phyloP scores from a whole-genome alignment of 2,888 invertebrate genomes.

The Cheilosia pagana region DNA sequence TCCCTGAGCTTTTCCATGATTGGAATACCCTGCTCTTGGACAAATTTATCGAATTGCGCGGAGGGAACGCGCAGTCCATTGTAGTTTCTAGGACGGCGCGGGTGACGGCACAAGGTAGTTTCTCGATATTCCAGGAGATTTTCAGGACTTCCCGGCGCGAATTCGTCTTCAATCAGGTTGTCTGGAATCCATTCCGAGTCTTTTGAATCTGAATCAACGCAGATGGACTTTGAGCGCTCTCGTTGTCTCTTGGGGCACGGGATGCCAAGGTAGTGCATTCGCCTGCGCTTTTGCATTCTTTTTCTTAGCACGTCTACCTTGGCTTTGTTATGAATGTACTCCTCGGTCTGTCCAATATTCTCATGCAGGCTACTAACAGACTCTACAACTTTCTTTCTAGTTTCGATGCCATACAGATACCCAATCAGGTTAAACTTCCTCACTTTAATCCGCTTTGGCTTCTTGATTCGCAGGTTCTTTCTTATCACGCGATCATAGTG shows the following conservation, averaged over 20 bases:
- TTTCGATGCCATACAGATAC: conserved; percentile 76
- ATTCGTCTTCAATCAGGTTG: conserved; percentile 11
- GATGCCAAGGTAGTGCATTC: conserved; percentile 73
- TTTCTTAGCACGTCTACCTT: conserved; percentile 75
- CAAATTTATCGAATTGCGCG: conserved; percentile 77
- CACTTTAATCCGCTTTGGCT: conserved; percentile 79
- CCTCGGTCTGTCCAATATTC: conserved; percentile 74
- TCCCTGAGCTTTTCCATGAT: conserved; percentile 77
- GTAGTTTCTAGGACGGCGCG: conserved; percentile 79
- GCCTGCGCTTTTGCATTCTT: conserved; percentile 58
- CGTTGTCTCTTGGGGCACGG: conserved; percentile 18
- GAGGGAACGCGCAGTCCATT: conserved; percentile 77
- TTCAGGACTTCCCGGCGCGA: conserved; percentile 44
- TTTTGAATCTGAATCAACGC: conserved; percentile 38
- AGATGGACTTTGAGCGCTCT: not conserved
- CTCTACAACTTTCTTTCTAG: not conserved
- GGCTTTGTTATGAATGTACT: conserved; percentile 78
- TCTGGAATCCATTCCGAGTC: conserved; percentile 81
- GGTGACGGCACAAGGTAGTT: conserved; percentile 80
- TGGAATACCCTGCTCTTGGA: conserved; percentile 76
- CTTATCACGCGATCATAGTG: conserved; percentile 79
- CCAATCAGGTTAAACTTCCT: conserved; percentile 82
- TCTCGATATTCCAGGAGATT: conserved; percentile 79
- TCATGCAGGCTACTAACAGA: not conserved
- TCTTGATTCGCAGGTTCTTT: conserved; percentile 79